A percentile compares a stretch with the other conserved stretches of the same genome.
Conservation (phyloP, 2,797 vertebrate genomes). For the Botia kubotai region DNA sequence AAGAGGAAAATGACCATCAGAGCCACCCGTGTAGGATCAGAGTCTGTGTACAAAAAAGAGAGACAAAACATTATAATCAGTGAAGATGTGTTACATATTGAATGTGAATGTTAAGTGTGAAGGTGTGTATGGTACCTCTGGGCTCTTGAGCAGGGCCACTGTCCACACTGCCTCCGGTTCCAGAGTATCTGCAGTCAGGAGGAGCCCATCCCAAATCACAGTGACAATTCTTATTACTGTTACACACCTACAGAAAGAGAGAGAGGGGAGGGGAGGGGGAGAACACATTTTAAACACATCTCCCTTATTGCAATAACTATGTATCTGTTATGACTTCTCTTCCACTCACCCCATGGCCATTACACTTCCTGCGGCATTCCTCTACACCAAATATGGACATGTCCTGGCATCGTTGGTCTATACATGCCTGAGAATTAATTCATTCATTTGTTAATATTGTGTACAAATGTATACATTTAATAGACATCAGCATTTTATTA, state of each 20-base stretch:
- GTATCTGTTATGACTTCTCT: neutral
- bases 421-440: constrained; percentile 78
- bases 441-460: neutral
- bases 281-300: no score
- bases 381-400: constrained; percentile 77
- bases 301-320: no score
- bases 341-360: constrained; percentile 84
- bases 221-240: constrained; percentile 88
- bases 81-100: neutral
- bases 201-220: constrained; percentile 89
- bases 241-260: constrained; percentile 81
- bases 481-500: neutral
- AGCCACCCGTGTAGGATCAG: constrained; percentile 77
- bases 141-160: constrained; percentile 75
- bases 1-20: constrained; percentile 85
- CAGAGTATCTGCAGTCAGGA: constrained; percentile 80
- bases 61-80: constrained; percentile 10
- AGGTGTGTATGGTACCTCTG: constrained; percentile 72
- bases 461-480: neutral
- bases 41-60: constrained; percentile 65
- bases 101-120: no score
- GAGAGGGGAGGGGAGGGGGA: neutral
- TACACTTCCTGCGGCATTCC: constrained; percentile 83
- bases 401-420: constrained; percentile 81
- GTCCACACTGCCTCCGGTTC: constrained; percentile 84